Evolutionary conservation across 2,888 invertebrate genomes (phyloP), one percentile per base, ranked within the genome.

Genomic region (Vanessa cardui): DNA sequence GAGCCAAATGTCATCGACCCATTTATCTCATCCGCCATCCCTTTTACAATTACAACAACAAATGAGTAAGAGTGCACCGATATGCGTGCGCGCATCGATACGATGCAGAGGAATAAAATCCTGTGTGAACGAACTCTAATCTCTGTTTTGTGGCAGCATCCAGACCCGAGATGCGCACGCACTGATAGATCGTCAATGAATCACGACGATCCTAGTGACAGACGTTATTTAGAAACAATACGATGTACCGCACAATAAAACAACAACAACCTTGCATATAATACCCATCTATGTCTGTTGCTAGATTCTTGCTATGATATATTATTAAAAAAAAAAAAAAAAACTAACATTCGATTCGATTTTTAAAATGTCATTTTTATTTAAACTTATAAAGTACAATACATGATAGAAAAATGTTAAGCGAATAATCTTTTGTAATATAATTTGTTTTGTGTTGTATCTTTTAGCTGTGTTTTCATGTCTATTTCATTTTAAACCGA

Each of bases 51-150:
- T 89, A 91, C 89, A 90, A 92, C 92, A 92, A 92, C 92, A 90
- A 91, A 91, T 92, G 92, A 92, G 90, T 92, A 91, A 92, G 90
- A 88, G 87, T 87, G 88, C 87, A 88, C 81, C 88, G 90, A 92
- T 91, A 91, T 86, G 87, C 83, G 77, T 86, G 85, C 82, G 76
- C 78, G 78, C 89, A 89, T 88, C 89, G 88, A 90, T 92, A 91
- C 86, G 83, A 82, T 85, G 87, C 84, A 86, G 86, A 87, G 90
- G 88, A 90, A 92, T 92, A 92, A 91, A 92, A 92, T 92, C 91
- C 92, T 92, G 92, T 91, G 92, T 92, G 92, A 92, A 92, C 84
- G 92, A 92, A 90, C 92, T 92, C 90, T 92, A 92, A 92, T 92
- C 92, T 92, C 76, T 88, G 90, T 87, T 90, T 86, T 86, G 89